Conservation (phyloP, 2,113 vertebrate genomes). For the Aspidoscelis tigris region DNA sequence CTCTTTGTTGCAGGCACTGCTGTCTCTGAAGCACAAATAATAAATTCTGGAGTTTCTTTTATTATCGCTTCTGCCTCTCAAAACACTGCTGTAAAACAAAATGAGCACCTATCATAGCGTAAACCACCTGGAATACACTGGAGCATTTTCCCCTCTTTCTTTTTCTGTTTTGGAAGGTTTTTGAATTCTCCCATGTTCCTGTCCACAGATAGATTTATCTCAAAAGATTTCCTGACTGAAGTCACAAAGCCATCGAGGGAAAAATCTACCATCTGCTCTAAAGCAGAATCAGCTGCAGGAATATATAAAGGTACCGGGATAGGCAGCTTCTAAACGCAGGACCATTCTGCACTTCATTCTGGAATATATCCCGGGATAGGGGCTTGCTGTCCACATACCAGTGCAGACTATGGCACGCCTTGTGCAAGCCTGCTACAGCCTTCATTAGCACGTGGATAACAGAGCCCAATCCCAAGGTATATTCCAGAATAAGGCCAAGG, state of each 20-base stretch:
- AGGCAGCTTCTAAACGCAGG: background rate
- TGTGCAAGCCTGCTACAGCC: no score
- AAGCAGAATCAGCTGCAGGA: background rate
- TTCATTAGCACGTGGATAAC: no score
- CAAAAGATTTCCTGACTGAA: background rate
- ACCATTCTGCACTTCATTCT: no score
- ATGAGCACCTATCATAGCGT: background rate
- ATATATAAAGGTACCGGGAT: background rate
- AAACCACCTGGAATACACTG: constrained; percentile 20
- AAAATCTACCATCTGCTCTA: background rate
- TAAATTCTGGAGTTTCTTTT: background rate
- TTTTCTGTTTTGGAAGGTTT: background rate
- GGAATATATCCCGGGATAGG: no score
- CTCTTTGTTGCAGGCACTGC: background rate
- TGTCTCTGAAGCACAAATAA: background rate
- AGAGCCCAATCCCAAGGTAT: no score
- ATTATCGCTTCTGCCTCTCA: background rate
- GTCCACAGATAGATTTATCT: constrained; percentile 13
- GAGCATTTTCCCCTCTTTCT: background rate
- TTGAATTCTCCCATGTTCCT: background rate
- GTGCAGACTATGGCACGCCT: no score
- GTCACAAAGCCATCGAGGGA: background rate
- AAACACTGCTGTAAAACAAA: constrained; percentile 14
- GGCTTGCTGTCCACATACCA: no score
- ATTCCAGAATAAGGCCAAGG: no score